Evolutionary conservation across 2,113 vertebrate species (phyloP).

Genomic region (Prolemur simus): DNA sequence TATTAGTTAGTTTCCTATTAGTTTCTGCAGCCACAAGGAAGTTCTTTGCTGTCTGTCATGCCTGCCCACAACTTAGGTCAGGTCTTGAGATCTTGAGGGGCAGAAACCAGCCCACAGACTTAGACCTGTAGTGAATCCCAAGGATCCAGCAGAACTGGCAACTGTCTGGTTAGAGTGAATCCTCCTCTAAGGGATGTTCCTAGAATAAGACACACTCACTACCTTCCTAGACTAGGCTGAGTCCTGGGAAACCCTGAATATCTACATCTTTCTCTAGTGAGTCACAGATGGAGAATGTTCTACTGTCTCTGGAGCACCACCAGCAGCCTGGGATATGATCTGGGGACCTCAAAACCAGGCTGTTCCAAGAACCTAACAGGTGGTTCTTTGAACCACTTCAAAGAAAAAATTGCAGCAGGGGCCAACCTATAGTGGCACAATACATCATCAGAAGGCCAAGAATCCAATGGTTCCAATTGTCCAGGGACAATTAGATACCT

Average conservation of each 20-base stretch:
- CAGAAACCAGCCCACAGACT: background rate
- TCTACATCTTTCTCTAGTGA: background rate
- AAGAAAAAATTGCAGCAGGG: background rate
- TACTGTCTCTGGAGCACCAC: background rate
- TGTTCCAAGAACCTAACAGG: background rate
- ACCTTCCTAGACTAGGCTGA: background rate
- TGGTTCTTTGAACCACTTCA: background rate
- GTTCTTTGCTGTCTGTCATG: background rate
- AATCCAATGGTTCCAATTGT: background rate
- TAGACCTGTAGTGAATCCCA: background rate
- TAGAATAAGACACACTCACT: background rate
- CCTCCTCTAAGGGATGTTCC: background rate
- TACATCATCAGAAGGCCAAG: background rate
- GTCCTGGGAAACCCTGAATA: background rate
- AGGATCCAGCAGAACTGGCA: background rate
- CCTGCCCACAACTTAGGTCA: background rate
- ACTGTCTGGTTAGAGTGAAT: background rate
- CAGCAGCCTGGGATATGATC: too few species aligned
- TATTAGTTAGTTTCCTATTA: too few species aligned
- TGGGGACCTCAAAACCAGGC: background rate
- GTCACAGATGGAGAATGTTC: background rate
- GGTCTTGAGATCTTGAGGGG: background rate
- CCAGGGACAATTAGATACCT: background rate
- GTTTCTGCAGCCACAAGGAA: background rate
- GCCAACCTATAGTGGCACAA: background rate